A percentile compares a stretch with the other conserved stretches of the same genome.
These are phyloP conservation scores for Setophaga kirtlandii DNA, from an alignment of 2,113 vertebrate species.

Conservation along the genomic window DNA sequence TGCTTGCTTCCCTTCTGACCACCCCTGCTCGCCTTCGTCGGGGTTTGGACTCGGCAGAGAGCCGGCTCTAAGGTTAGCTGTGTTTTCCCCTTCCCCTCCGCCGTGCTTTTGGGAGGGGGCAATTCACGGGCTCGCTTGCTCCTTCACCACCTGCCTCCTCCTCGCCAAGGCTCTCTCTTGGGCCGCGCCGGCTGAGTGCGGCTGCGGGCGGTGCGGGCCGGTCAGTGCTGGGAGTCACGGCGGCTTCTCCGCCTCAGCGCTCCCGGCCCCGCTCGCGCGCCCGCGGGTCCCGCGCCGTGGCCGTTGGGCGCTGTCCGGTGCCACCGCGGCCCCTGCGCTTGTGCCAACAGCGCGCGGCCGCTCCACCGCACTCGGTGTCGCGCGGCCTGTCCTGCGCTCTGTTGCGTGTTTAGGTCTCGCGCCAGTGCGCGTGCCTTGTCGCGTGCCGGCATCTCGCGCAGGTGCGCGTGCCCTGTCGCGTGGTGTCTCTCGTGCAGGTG, in stretches of 20 bases:
- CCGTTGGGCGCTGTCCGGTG: neutral
- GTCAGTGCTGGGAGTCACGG: rapidly evolving
- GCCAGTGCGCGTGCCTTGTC: too few species aligned
- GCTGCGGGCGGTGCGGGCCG: neutral
- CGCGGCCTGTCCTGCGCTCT: neutral
- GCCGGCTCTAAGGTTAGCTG: neutral
- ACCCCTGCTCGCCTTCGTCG: neutral
- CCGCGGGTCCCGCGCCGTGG: neutral
- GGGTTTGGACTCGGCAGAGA: neutral
- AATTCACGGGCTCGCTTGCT: rapidly evolving
- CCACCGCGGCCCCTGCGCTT: neutral
- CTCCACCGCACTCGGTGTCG: too few species aligned
- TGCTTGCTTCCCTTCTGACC: neutral
- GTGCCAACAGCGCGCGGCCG: neutral
- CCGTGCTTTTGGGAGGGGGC: rapidly evolving
- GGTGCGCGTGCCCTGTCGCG: too few species aligned
- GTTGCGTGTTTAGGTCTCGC: neutral
- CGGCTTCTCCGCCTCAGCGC: neutral
- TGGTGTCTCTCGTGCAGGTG: too few species aligned
- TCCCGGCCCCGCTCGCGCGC: neutral
- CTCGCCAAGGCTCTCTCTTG: neutral
- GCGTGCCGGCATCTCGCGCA: too few species aligned
- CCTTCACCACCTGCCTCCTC: too few species aligned
- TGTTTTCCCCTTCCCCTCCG: neutral
- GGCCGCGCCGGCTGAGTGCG: neutral